These are phyloP conservation scores for Capitulum mitella DNA, from an alignment of 2,888 invertebrate genomes.

Conservation along the genomic window DNA sequence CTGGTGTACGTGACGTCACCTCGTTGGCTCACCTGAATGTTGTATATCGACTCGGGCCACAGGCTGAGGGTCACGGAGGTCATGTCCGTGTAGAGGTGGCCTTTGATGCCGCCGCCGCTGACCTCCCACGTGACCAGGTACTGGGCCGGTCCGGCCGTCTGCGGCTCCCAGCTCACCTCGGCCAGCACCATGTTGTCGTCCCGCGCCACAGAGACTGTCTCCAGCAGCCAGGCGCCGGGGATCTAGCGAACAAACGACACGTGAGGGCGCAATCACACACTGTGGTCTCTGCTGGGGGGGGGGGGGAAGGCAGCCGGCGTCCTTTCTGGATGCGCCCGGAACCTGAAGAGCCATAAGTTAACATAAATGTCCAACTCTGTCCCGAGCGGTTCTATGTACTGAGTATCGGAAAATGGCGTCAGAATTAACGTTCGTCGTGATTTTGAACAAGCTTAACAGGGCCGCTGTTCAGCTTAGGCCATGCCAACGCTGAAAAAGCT, in stretches of 20 bases:
- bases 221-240: slow-evolving; percentile 22
- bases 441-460: too few relatives aligned
- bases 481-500: too few relatives aligned
- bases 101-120: slow-evolving; percentile 69
- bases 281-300: too few relatives aligned
- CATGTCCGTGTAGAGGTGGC: slow-evolving; percentile 71
- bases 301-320: too few relatives aligned
- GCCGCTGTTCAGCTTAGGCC: too few relatives aligned
- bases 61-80: slow-evolving; percentile 68
- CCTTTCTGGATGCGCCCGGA: too few relatives aligned
- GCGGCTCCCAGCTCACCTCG: slow-evolving; percentile 54
- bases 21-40: slow-evolving; percentile 67
- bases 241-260: background rate
- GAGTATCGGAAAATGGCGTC: too few relatives aligned
- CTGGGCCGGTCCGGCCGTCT: slow-evolving; percentile 43
- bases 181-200: slow-evolving; percentile 24
- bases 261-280: too few relatives aligned
- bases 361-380: too few relatives aligned
- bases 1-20: background rate
- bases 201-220: slow-evolving; percentile 3
- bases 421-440: too few relatives aligned
- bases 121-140: slow-evolving; percentile 79
- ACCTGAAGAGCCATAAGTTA: too few relatives aligned
- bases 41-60: slow-evolving; percentile 72
- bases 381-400: too few relatives aligned